Conservation (phyloP, 2,113 vertebrate species). For the Oncorhynchus gorbuscha region DNA sequence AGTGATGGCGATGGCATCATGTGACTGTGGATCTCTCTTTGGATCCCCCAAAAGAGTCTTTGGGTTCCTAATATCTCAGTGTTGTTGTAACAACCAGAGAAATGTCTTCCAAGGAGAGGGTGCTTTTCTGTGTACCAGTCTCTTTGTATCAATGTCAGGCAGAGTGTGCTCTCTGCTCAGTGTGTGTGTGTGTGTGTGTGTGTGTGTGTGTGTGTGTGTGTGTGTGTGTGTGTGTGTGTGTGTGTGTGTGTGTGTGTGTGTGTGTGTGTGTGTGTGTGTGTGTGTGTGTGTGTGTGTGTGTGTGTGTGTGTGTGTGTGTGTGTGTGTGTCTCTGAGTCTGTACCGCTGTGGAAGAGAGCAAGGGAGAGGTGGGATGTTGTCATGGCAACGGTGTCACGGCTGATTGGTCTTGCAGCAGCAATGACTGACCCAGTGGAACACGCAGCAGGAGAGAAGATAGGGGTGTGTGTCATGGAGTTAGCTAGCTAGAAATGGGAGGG, state of each 20-base stretch:
- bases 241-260: neutral
- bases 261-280: neutral
- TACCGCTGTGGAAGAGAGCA: slow-evolving; percentile 32
- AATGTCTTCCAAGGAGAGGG: slow-evolving; percentile 35
- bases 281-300: neutral
- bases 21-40: slow-evolving; percentile 26
- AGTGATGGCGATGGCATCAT: slow-evolving; percentile 43
- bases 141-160: slow-evolving; percentile 60
- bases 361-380: slow-evolving; percentile 56
- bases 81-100: slow-evolving; percentile 18
- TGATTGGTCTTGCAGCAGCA: slow-evolving; percentile 43
- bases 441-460: slow-evolving; percentile 1
- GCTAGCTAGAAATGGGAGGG: neutral
- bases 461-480: neutral
- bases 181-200: neutral
- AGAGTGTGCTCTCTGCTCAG: slow-evolving; percentile 18
- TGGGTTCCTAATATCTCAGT: slow-evolving; percentile 21
- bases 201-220: neutral
- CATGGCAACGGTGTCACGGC: slow-evolving; percentile 62
- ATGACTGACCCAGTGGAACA: slow-evolving; percentile 38
- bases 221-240: neutral
- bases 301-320: neutral
- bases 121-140: slow-evolving; percentile 57
- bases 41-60: slow-evolving; percentile 5
- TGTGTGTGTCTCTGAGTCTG: slow-evolving; percentile 3